A percentile compares a stretch with the other conserved stretches of the same genome.
phyloP scores from a whole-genome alignment of 1,140 invertebrate species.

The Papilio glaucus region DNA sequence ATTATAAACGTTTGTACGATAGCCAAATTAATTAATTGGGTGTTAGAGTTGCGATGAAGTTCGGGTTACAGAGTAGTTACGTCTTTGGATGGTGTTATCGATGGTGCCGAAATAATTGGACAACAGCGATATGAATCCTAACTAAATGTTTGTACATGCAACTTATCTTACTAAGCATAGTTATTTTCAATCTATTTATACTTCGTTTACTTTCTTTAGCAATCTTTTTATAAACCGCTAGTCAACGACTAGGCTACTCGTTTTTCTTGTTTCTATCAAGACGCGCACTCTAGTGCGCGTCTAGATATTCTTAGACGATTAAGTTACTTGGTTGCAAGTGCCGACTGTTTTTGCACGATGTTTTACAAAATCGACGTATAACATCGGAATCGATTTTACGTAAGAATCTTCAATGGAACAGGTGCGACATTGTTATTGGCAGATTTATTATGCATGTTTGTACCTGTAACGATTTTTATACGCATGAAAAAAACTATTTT shows the following conservation, averaged over 20 bases:
- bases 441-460: constrained; percentile 33
- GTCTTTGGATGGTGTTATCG: no score
- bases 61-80: no score
- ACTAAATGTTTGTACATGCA: background rate
- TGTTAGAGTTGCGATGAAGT: no score
- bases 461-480: background rate
- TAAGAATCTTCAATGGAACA: constrained; percentile 35
- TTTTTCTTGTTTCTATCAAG: constrained; percentile 55
- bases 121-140: no score
- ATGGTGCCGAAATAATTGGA: no score
- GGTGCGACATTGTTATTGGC: constrained; percentile 27
- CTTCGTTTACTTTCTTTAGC: constrained; percentile 56
- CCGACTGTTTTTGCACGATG: constrained; percentile 25
- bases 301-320: constrained; percentile 43
- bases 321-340: constrained; percentile 29
- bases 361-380: constrained; percentile 15
- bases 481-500: constrained; percentile 59
- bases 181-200: constrained; percentile 54
- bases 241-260: constrained; percentile 42
- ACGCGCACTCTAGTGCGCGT: constrained; percentile 40
- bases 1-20: no score
- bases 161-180: constrained; percentile 33
- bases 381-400: constrained; percentile 33
- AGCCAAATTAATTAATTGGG: no score
- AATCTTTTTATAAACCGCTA: constrained; percentile 45